Evolutionary conservation across 2,113 vertebrate species (phyloP), one percentile per base, ranked within the genome.

Genomic region (Gobio gobio): DNA sequence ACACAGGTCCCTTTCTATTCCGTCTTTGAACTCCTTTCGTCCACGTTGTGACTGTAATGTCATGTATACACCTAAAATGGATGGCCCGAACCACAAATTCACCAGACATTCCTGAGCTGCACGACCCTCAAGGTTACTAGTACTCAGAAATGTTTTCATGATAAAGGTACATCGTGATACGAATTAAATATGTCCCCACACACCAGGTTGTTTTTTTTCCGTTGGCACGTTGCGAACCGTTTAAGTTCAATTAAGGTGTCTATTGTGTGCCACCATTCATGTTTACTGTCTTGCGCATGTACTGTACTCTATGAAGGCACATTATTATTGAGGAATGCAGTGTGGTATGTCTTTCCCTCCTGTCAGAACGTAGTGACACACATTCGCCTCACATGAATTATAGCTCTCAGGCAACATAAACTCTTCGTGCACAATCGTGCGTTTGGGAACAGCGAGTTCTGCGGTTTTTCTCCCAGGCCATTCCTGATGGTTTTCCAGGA

Each of bases 1-100:
- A 95, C 95, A 95, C 94, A 95, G 95, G 89, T 94, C 92, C 94
- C 90, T 90, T 95, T 95, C 94, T 92, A 90, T 90, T 93, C 89
- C 83, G 0, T 85, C 94, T 94, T 95, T 95, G 93, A 96, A 95
- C 91, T 93, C 92, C 89, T 85, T 91, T 90, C 10, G 78, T 70
- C 90, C 91, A 91, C 93, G 92, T 94, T 91, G 88, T 91, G 90
- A 85, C 89, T 93, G 90, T 90, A 92, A 87, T 92, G 87, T 93
- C 87, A 70, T 88, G 91, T 88, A 90, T 89, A 87, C 89, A 87
- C 43, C 61, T 72, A 63, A 86, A 90, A 88, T 87, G 85, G 86
- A 91, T 87, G 90, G 82, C 54, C 90, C 83, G 87, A 81, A 89
- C 91, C 91, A 82, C 90, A 90, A 90, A 92, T 92, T 83, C 87